Base-by-base conservation (phyloP, 1,140 invertebrate genomes). In the Drosophila setifemur region DNA sequence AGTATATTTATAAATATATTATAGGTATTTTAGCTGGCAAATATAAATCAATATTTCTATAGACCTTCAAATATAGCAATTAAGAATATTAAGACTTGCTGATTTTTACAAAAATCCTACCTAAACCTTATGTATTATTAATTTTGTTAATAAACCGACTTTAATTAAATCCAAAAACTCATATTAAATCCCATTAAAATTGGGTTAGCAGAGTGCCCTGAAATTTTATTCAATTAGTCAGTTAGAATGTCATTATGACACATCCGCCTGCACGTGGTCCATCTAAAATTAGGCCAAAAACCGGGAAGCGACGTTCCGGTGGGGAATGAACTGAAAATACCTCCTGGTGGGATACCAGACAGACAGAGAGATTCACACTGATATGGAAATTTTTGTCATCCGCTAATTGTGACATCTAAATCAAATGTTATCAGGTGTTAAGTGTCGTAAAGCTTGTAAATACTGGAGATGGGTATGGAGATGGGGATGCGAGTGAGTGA, bases 381-480 rank as follows among this genome's bases (percentile, higher is more conserved):
- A 66, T 85, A 78, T 85, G 78, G 70, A 78, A 82, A 77, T 77
- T 73, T 77, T 73, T 26, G 53, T 53, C 48, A 64, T 47, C 60
- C 69, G 66, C 70, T 78, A 79, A 85, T 67, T 73, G 57, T 72
- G 81, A 79, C 85, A 85, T 85, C 67, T 75, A 60, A 75, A 86
- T 73, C 53, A 75, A 79, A 75, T 63, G 71, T 85, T 85, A 85
- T 85, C 79, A 86, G 79, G 79, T 85, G 81, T 85, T 85, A 72
- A 86, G 29, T 72, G 55, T 48, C 66, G 48, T 81, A 79, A 86
- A 68, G 75, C 64, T 40, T 63, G 23, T 60, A 66, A 58, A 68
- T 78, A 69, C 35, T 68, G 40, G 49, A n/a, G n/a, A n/a, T n/a
- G n/a, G n/a, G n/a, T n/a, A n/a, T n/a, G n/a, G n/a, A n/a, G n/a